Percentiles rank a stretch among this genome's conserved stretches.
These are phyloP conservation scores for Podarcis cretensis DNA, from an alignment of 2,113 vertebrate species.

Conservation along the genomic window DNA sequence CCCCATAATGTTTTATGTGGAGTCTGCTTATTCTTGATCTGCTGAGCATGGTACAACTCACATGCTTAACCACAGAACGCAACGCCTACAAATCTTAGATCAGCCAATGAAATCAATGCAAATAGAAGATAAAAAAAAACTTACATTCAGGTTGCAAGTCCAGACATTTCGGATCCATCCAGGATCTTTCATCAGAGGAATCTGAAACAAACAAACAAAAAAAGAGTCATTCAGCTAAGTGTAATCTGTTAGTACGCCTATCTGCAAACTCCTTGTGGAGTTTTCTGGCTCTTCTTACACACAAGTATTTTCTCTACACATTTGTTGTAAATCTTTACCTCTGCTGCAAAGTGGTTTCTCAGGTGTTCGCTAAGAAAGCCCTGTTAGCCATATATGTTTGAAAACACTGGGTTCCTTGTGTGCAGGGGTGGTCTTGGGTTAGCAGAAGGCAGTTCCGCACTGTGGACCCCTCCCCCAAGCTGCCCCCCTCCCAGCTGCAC, in stretches of 20 bases:
- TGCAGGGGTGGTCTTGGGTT: background rate
- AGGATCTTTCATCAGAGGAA: slow-evolving; percentile 78
- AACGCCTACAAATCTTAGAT: background rate
- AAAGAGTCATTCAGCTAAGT: background rate
- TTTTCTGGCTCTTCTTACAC: accelerated
- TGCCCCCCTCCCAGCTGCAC: background rate
- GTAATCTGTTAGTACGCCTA: background rate
- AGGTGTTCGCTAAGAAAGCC: background rate
- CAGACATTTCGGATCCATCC: slow-evolving; percentile 80
- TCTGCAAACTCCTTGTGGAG: background rate
- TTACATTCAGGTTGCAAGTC: slow-evolving; percentile 78
- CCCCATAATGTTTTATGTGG: background rate
- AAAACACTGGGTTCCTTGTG: background rate
- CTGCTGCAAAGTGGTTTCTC: background rate
- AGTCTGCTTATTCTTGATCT: background rate
- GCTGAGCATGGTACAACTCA: background rate
- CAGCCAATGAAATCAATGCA: background rate
- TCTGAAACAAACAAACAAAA: slow-evolving; percentile 67
- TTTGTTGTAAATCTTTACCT: background rate
- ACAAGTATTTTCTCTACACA: background rate
- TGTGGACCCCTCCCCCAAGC: background rate
- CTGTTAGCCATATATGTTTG: background rate
- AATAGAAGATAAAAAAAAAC: slow-evolving; percentile 33
- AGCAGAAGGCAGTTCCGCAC: background rate
- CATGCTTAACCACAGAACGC: background rate